Conservation (phyloP, 2,113 vertebrate species). For the Turdus rufiventris region DNA sequence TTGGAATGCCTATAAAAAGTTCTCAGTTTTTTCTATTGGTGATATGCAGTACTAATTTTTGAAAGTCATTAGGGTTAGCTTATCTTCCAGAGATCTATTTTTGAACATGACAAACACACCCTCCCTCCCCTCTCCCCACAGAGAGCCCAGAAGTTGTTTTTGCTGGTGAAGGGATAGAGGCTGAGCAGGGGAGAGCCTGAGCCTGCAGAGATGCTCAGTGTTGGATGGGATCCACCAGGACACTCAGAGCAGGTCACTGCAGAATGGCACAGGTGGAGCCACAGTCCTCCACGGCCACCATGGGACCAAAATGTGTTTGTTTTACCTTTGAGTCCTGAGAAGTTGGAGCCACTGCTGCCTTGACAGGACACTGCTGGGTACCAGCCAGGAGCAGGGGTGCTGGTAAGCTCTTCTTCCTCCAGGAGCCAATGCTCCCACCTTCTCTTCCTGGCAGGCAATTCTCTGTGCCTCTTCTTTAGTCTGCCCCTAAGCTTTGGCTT, state of each 20-base stretch:
- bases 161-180: not conserved
- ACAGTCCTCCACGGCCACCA: not conserved
- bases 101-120: not conserved
- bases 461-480: not conserved
- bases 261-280: not conserved
- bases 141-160: not conserved
- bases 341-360: not conserved
- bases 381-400: not conserved
- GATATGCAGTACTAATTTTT: not conserved
- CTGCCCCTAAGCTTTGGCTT: not conserved
- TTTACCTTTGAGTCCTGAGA: not conserved
- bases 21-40: not conserved
- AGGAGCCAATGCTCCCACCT: not conserved
- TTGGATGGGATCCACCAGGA: not conserved
- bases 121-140: rapidly evolving
- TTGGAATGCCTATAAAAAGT: not conserved
- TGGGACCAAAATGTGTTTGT: not conserved
- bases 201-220: no score
- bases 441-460: not conserved
- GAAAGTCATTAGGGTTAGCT: not conserved
- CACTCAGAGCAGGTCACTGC: rapidly evolving
- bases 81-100: not conserved
- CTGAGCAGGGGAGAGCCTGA: not conserved
- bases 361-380: not conserved
- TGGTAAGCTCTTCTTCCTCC: not conserved